Evolutionary conservation across 2,113 vertebrate species (phyloP).

Genomic region (Neogobius melanostomus): DNA sequence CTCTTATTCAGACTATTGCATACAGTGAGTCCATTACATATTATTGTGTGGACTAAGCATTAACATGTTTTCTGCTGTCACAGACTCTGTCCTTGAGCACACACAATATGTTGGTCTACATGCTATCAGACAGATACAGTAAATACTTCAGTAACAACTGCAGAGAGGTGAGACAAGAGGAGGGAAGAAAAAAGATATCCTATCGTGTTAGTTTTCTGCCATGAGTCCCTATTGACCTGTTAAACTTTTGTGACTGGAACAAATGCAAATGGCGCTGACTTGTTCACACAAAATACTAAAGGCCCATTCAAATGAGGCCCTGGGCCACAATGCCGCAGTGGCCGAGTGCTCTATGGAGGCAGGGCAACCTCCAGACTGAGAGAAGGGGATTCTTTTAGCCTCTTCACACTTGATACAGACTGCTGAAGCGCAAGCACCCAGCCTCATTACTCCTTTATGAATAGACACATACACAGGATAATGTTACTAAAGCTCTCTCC

Average conservation of each 20-base stretch:
- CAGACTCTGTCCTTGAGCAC: constrained; percentile 49
- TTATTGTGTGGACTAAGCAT: constrained; percentile 57
- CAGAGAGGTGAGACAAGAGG: constrained; percentile 53
- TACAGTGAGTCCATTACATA: constrained; percentile 17
- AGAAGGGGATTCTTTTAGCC: constrained; percentile 57
- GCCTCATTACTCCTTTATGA: constrained; percentile 47
- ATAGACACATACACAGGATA: constrained; percentile 22
- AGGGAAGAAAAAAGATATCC: constrained; percentile 48
- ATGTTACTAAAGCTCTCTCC: constrained; percentile 41
- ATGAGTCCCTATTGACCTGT: constrained; percentile 90
- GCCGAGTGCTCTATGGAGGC: constrained; percentile 68
- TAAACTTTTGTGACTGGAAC: constrained; percentile 95
- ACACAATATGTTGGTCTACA: constrained; percentile 14
- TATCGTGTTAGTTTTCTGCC: constrained; percentile 75
- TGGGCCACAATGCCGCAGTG: constrained; percentile 83
- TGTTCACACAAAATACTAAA: constrained; percentile 87
- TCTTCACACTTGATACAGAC: constrained; percentile 57
- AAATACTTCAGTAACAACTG: constrained; percentile 62
- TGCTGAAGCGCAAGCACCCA: constrained; percentile 47
- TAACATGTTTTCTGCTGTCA: constrained; percentile 46
- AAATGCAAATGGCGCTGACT: constrained; percentile 95
- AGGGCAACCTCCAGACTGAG: constrained; percentile 70
- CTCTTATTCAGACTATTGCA: constrained; percentile 45
- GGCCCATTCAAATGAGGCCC: constrained; percentile 87
- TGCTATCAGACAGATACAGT: constrained; percentile 12